Evolutionary conservation across 2,888 invertebrate species (phyloP), one percentile per base, ranked within the genome.

Genomic region (Silvanus unidentatus): DNA sequence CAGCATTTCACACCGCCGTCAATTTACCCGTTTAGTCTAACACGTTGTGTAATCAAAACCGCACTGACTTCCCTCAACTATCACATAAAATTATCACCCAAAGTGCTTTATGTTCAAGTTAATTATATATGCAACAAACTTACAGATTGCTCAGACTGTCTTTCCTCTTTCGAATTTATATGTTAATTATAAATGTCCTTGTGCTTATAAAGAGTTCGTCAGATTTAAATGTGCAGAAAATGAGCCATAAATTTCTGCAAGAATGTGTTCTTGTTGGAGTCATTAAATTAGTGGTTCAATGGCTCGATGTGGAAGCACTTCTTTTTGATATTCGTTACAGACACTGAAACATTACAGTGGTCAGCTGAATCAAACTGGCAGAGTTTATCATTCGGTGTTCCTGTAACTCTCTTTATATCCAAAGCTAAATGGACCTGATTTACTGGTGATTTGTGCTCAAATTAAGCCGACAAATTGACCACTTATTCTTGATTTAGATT

Each of bases 291-390:
- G 6, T 22, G 27, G 14, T 39, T 1, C 15, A 22, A 22, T 8
- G 4, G 22, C 3, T 3, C 22, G 4, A 22, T 22, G 3, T 22
- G 8, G 22, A 22, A 22, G 8, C 30, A 15, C 40, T n/a, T 22
- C 22, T 22, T 22, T 8, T 22, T 22, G 22, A 22, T 22, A 22
- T 22, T 22, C 22, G 22, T 22, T 40, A 36, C 30, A 48, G 64
- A 61, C 64, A 60, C 55, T 64, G 64, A 66, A 65, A 63, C 64
- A 66, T 65, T 59, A 56, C 62, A 47, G 60, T 51, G 65, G 65
- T 66, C 65, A 64, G 63, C 63, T 64, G 64, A 58, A 61, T 58
- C 61, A 63, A 65, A 67, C 66, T 62, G 64, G 58, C 51, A 55
- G 59, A 58, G 62, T 66, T 61, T 62, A 64, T 64, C 65, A 66